Percentiles rank a stretch among this genome's conserved stretches.
Conservation (phyloP, 1,140 invertebrate species). For the Bombus pascuorum region DNA sequence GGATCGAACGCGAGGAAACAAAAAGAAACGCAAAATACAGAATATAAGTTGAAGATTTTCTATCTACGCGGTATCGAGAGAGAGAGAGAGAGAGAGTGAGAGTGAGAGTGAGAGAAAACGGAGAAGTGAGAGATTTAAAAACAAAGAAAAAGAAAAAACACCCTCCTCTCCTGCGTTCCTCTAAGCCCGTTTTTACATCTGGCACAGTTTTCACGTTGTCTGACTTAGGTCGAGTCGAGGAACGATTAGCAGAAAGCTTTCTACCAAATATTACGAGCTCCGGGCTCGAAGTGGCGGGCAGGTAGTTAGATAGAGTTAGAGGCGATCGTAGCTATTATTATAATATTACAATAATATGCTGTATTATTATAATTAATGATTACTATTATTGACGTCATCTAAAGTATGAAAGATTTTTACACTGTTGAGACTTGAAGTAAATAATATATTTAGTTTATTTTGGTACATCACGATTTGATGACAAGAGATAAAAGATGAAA, state of each 20-base stretch:
- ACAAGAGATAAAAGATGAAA: slow-evolving; percentile 73
- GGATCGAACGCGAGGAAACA: slow-evolving; percentile 16
- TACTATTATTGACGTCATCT: slow-evolving; percentile 81
- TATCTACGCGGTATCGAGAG: slow-evolving; percentile 19
- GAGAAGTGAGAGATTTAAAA: background rate
- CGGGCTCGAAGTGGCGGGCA: slow-evolving; percentile 66
- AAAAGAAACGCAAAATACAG: slow-evolving; percentile 17
- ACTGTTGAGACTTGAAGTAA: slow-evolving; percentile 83
- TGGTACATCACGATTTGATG: slow-evolving; percentile 82
- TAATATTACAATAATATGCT: slow-evolving; percentile 80
- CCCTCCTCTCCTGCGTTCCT: slow-evolving; percentile 61
- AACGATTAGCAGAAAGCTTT: slow-evolving; percentile 75
- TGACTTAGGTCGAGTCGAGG: slow-evolving; percentile 55
- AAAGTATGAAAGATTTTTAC: slow-evolving; percentile 82
- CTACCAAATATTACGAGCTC: slow-evolving; percentile 79
- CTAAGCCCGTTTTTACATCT: slow-evolving; percentile 60
- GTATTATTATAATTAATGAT: slow-evolving; percentile 82
- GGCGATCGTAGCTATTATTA: slow-evolving; percentile 80
- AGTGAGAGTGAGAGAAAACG: slow-evolving; percentile 17
- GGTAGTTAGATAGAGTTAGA: slow-evolving; percentile 78
- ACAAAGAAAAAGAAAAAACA: slow-evolving; percentile 30
- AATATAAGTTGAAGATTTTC: slow-evolving; percentile 32
- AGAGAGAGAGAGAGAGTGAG: slow-evolving; percentile 22
- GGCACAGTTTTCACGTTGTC: slow-evolving; percentile 59
- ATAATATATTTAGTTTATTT: slow-evolving; percentile 83